Conservation (phyloP, 1,140 invertebrate genomes). For the Ips typographus region DNA sequence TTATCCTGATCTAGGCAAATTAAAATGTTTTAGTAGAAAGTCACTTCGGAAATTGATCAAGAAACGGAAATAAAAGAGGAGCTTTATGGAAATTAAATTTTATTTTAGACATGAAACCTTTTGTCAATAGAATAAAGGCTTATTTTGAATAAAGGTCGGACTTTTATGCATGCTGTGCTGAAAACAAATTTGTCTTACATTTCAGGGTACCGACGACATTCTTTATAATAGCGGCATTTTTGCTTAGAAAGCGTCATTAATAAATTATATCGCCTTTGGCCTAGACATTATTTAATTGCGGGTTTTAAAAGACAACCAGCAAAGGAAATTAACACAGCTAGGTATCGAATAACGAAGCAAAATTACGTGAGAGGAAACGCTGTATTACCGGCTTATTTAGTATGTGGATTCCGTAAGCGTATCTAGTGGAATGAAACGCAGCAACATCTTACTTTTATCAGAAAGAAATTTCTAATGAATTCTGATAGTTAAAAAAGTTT, state of each 20-base stretch:
- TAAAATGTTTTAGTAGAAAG: conserved; percentile 19
- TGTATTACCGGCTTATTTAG: conserved; percentile 44
- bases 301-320: not conserved
- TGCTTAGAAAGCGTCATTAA: conserved; percentile 10
- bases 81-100: conserved; percentile 30
- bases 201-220: conserved; percentile 3
- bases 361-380: conserved; percentile 17
- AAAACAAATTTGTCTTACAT: conserved; percentile 25
- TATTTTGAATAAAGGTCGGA: conserved; percentile 13
- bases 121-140: conserved; percentile 31
- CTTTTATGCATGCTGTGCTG: conserved; percentile 11
- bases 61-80: conserved; percentile 19
- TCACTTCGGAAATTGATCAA: conserved; percentile 29
- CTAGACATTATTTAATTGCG: too few relatives aligned
- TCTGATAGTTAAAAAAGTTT: conserved; percentile 53
- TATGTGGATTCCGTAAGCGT: conserved; percentile 48
- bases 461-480: conserved; percentile 52
- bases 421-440: conserved; percentile 52
- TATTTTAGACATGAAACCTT: conserved; percentile 22
- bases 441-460: conserved; percentile 52
- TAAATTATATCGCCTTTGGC: not conserved
- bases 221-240: conserved; percentile 8
- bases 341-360: not conserved
- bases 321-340: not conserved
- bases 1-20: conserved; percentile 11